Percentiles rank a stretch among this genome's conserved stretches.
Evolutionary conservation across 2,888 invertebrate genomes (phyloP).

Genomic region (Pachliopta kotzebuea): DNA sequence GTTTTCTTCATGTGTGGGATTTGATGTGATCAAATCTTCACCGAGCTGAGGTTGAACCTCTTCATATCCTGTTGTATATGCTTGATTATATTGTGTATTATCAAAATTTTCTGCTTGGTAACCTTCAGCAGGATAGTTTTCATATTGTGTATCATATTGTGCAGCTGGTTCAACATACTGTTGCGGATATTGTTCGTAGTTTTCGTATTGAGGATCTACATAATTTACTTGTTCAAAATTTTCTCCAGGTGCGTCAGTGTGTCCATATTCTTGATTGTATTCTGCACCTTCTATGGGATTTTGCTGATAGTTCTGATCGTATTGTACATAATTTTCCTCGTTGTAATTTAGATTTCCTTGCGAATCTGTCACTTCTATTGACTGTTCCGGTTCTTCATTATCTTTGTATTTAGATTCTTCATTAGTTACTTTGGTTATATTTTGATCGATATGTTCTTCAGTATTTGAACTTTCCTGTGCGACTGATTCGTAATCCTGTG

Average conservation of each 20-base stretch:
- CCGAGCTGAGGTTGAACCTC: slow-evolving; percentile 29
- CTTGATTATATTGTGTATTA: slow-evolving; percentile 46
- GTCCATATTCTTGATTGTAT: slow-evolving; percentile 47
- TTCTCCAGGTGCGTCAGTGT: slow-evolving; percentile 37
- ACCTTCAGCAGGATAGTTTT: slow-evolving; percentile 52
- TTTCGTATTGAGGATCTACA: slow-evolving; percentile 55
- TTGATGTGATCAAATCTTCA: slow-evolving; percentile 12
- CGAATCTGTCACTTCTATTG: background rate
- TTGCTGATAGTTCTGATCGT: slow-evolving; percentile 47
- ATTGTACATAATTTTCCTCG: slow-evolving; percentile 48
- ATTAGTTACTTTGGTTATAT: slow-evolving; percentile 4
- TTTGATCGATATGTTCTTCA: background rate
- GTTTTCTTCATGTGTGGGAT: slow-evolving; percentile 25
- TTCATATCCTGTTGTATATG: slow-evolving; percentile 44
- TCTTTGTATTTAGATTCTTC: slow-evolving; percentile 24
- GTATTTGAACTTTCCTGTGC: slow-evolving; percentile 14
- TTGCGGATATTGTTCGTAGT: slow-evolving; percentile 57
- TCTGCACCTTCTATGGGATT: slow-evolving; percentile 38
- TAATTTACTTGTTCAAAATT: slow-evolving; percentile 54
- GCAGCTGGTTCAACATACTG: slow-evolving; percentile 53
- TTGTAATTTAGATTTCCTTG: slow-evolving; percentile 10
- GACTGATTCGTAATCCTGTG: slow-evolving; percentile 1
- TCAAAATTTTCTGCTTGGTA: slow-evolving; percentile 56
- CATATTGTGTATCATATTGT: slow-evolving; percentile 55
- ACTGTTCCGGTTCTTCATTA: slow-evolving; percentile 9